A percentile compares a stretch with the other conserved stretches of the same genome.
Evolutionary conservation across 2,113 vertebrate genomes (phyloP).

Genomic region (Apaloderma vittatum): DNA sequence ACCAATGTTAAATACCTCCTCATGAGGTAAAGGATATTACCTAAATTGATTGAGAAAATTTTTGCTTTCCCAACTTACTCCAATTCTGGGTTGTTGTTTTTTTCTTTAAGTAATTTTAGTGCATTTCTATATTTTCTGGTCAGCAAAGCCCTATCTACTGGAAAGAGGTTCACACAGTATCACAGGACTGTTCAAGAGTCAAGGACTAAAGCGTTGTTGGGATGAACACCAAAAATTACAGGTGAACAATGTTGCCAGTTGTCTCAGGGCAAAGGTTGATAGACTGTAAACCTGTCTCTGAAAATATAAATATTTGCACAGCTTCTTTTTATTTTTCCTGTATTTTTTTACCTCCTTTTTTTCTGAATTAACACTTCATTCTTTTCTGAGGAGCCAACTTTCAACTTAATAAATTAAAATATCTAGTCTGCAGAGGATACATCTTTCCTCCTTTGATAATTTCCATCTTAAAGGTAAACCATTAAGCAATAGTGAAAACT

Average conservation of each 20-base stretch:
- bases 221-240: neutral
- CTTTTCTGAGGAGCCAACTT: neutral
- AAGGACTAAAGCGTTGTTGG: neutral
- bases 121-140: neutral
- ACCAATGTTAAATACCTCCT: neutral
- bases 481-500: neutral
- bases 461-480: neutral
- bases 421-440: neutral
- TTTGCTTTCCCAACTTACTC: neutral
- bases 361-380: neutral
- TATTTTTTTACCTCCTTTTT: neutral
- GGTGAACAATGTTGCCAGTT: neutral
- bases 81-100: rapidly evolving
- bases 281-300: neutral
- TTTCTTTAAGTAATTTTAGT: neutral
- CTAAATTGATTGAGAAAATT: neutral
- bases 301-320: neutral
- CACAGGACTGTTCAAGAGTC: neutral
- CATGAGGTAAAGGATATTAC: neutral
- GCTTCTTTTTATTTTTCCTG: neutral
- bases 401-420: neutral
- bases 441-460: neutral
- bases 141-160: neutral
- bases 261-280: neutral
- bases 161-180: neutral